Evolutionary conservation across 1,140 invertebrate species (phyloP).

Genomic region (Pogonomyrmex californicus): DNA sequence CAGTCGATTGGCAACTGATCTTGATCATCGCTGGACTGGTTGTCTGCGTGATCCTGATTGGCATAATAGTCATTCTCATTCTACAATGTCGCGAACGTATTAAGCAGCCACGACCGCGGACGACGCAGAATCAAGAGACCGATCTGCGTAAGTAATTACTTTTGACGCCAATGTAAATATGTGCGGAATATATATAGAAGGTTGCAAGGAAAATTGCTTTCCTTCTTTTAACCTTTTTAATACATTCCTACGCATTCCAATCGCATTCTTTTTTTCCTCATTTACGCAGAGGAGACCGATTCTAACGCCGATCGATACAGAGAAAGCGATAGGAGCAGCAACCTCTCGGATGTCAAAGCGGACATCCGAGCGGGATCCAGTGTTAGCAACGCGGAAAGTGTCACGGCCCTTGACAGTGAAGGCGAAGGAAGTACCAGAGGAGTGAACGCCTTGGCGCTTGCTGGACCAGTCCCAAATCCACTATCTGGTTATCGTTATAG

Average conservation of each 20-base stretch:
- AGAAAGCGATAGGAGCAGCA: conserved; percentile 95
- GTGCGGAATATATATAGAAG: background rate
- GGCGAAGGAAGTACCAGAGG: conserved; percentile 86
- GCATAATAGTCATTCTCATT: conserved; percentile 87
- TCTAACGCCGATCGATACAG: conserved; percentile 93
- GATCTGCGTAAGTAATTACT: conserved; percentile 84
- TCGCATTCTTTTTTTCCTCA: background rate
- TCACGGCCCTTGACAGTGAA: conserved; percentile 88
- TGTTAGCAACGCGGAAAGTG: conserved; percentile 90
- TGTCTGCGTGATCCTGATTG: conserved; percentile 86
- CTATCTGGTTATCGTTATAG: conserved; percentile 93
- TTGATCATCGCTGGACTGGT: conserved; percentile 87
- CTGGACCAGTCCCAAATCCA: conserved; percentile 92
- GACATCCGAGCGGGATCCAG: conserved; percentile 95
- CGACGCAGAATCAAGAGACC: conserved; percentile 84
- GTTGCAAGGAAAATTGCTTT: background rate
- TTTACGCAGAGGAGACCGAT: conserved; percentile 86
- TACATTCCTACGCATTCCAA: background rate
- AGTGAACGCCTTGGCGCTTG: conserved; percentile 91
- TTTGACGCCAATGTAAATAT: background rate
- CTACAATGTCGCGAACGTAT: conserved; percentile 88
- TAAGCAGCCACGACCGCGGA: conserved; percentile 84
- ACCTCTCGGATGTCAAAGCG: conserved; percentile 96
- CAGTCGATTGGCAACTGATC: conserved; percentile 87
- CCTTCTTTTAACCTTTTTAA: background rate